A percentile compares a stretch with the other conserved stretches of the same genome.
Conservation (phyloP, 1,140 invertebrate genomes). For the Papilio glaucus region DNA sequence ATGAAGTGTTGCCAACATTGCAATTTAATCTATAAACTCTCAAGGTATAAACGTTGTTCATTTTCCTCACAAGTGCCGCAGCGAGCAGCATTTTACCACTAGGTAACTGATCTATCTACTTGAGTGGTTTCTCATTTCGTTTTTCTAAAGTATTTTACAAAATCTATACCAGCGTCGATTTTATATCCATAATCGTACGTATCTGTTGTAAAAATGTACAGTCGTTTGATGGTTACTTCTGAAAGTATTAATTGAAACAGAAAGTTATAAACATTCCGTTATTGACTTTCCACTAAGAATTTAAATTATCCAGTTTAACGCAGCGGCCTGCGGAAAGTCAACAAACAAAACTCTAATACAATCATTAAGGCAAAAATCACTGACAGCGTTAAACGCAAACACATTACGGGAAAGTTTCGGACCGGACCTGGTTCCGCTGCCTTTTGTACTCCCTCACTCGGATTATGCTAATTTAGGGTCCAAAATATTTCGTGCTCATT, state of each 20-base stretch:
- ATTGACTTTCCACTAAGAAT: slow-evolving; percentile 2
- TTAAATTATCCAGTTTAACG: slow-evolving; percentile 10
- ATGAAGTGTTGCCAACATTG: slow-evolving; percentile 18
- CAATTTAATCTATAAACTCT: neutral
- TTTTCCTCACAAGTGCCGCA: too few relatives aligned
- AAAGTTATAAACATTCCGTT: neutral
- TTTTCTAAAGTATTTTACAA: too few relatives aligned
- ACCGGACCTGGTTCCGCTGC: neutral
- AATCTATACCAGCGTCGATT: too few relatives aligned
- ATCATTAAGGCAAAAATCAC: slow-evolving; percentile 35
- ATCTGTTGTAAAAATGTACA: neutral
- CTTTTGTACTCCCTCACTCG: slow-evolving; percentile 36
- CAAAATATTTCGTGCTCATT: slow-evolving; percentile 64
- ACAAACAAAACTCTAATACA: slow-evolving; percentile 17
- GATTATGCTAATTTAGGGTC: slow-evolving; percentile 65
- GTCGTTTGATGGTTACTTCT: neutral
- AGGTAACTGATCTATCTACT: too few relatives aligned
- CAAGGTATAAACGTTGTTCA: too few relatives aligned
- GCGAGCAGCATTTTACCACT: too few relatives aligned
- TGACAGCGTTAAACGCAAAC: slow-evolving; percentile 30
- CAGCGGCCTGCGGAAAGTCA: neutral
- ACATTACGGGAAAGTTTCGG: slow-evolving; percentile 22
- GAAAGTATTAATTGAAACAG: neutral
- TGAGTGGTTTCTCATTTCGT: too few relatives aligned
- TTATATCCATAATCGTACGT: too few relatives aligned